Conservation (phyloP, 2,888 invertebrate genomes). For the Rhamphomyia laevipes region DNA sequence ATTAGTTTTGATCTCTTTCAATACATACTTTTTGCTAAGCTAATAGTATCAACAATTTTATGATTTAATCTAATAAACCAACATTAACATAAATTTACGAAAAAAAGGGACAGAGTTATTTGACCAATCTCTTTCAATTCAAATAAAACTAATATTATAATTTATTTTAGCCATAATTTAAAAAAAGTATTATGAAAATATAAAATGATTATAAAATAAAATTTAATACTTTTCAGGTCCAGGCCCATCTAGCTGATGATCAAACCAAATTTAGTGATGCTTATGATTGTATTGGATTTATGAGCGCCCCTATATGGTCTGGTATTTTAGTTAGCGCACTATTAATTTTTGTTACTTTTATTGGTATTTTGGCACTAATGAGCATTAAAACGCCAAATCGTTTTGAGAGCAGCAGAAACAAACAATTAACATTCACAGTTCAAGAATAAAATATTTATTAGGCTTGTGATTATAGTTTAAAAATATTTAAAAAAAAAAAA, state of each 20-base stretch:
- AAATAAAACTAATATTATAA: too few species aligned
- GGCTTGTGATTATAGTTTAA: too few species aligned
- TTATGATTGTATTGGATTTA: conserved; percentile 86
- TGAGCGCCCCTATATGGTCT: conserved; percentile 84
- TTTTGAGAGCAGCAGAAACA: conserved; percentile 93
- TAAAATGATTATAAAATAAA: too few species aligned
- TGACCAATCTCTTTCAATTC: too few species aligned
- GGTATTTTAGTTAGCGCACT: conserved; percentile 72
- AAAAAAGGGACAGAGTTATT: too few species aligned
- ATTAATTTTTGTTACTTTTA: conserved; percentile 60
- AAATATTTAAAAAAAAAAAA: too few species aligned
- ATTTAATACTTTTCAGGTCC: conserved; percentile 38
- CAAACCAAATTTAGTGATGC: conserved; percentile 54
- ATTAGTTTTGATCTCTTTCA: too few species aligned
- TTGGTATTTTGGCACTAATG: conserved; percentile 77
- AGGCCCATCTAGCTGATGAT: conserved; percentile 39
- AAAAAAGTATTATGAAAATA: not conserved
- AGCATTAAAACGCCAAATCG: conserved; percentile 93
- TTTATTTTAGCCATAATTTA: not conserved
- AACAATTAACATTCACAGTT: conserved; percentile 73
- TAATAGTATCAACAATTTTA: too few species aligned
- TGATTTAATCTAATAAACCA: too few species aligned
- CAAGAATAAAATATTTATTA: conserved; percentile 46
- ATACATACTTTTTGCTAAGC: too few species aligned
- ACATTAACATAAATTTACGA: too few species aligned